Evolutionary conservation across 53 echinoderm and acorn worm genomes (phyloP).

Genomic region (Antedon mediterranea): DNA sequence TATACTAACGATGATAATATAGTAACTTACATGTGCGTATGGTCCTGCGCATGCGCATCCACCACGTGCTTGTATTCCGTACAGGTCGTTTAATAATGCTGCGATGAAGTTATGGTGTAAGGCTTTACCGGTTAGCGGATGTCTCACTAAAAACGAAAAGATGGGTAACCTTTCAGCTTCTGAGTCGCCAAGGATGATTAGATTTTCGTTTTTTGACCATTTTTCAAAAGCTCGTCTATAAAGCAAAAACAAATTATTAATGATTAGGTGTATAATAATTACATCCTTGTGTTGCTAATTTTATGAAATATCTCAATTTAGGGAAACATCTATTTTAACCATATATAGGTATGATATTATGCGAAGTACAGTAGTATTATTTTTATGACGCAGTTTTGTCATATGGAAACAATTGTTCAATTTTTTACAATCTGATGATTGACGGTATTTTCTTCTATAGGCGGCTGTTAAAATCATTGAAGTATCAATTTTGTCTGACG

Average conservation of each 20-base stretch:
- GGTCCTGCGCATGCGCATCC: conserved; percentile 97
- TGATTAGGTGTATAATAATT: too few relatives aligned
- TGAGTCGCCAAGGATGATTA: conserved; percentile 59
- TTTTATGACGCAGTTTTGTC: too few relatives aligned
- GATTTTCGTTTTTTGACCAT: conserved; percentile 62
- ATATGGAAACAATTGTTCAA: too few relatives aligned
- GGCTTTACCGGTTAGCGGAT: conserved; percentile 60
- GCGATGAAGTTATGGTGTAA: conserved; percentile 90
- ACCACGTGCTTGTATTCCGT: conserved; percentile 84
- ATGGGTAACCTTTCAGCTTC: conserved; percentile 70
- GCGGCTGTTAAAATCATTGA: neutral
- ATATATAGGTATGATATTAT: too few relatives aligned
- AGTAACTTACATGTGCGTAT: conserved; percentile 59
- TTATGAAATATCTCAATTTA: too few relatives aligned
- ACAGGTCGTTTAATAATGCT: conserved; percentile 76
- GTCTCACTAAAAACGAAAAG: conserved; percentile 79
- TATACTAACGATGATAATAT: too few relatives aligned
- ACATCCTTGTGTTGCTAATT: too few relatives aligned
- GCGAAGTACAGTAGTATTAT: too few relatives aligned
- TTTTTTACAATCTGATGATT: neutral
- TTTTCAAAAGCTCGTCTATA: conserved; percentile 64
- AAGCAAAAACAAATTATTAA: neutral
- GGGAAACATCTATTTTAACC: too few relatives aligned
- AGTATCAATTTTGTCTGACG: neutral
- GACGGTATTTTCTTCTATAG: neutral